Base-by-base conservation (phyloP, 2,797 vertebrate species). In the Characodon lateralis region DNA sequence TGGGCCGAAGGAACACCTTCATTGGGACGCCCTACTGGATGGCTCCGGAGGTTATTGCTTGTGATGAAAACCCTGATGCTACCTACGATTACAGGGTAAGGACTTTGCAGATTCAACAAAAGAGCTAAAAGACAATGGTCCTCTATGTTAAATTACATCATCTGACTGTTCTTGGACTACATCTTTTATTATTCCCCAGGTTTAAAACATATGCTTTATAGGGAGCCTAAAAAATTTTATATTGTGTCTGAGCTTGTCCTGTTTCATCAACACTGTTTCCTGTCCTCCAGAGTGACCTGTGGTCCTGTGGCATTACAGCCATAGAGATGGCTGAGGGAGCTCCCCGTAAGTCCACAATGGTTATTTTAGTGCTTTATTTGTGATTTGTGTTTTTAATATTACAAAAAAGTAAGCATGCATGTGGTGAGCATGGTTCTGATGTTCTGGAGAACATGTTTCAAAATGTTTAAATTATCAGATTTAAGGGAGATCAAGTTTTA, bases 11-110 rank as follows among this genome's bases (percentile, higher is more conserved):
- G 88, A 99, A 99, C 90, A 99, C 98, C 7, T 99, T 99, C 90
- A 99, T 99, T 71, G 98, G 98, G 79, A 99, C 98, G 1, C 98
- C 98, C 0, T 99, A 99, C 81, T 99, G 98, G 98, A 99, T 99
- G 98, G 98, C 98, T 56, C 98, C 98, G 0, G 98, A 99, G 92
- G 98, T 99, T 92, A 99, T 99, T 9, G 98, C 98, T 75, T 99
- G 98, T 63, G 98, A 99, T 10, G 98, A 99, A 92, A 99, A 99
- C 91, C 98, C 98, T 10, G 98, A 99, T 55, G 98, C 98, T 53
- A 99, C 98, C 0, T 99, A 99, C 0, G 98, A 99, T 93, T 99
- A 99, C 93, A 96, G 98, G 94, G 98, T 99, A 8, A 83, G 65
- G 16, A 72, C 13, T 13, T 24, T 56, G 22, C 22, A n/a, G 55